phyloP scores from a whole-genome alignment of 2,113 vertebrate species.

The Entelurus aequoreus region DNA sequence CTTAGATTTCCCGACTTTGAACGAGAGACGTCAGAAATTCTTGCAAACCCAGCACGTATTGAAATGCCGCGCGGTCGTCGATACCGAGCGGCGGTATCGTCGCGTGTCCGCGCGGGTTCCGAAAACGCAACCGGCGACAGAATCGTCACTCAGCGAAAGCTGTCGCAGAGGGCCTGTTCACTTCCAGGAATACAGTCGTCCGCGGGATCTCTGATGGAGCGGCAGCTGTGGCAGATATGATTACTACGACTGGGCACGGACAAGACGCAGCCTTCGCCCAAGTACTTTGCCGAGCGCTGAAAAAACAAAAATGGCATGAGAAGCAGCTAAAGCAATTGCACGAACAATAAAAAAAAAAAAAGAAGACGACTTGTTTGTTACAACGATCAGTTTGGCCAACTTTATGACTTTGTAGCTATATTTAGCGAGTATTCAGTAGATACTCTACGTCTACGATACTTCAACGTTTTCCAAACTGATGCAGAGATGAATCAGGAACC shows the following conservation, averaged over 20 bases:
- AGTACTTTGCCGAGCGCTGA: background rate
- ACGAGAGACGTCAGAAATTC: background rate
- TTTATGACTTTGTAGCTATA: too few species aligned
- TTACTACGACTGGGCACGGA: constrained; percentile 79
- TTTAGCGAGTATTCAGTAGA: too few species aligned
- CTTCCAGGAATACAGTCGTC: constrained; percentile 56
- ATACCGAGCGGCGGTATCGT: background rate
- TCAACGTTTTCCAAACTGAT: too few species aligned
- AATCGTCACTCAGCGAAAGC: constrained; percentile 45
- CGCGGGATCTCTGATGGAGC: constrained; percentile 52
- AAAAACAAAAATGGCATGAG: background rate
- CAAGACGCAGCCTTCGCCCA: constrained; percentile 62
- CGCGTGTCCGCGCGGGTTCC: background rate
- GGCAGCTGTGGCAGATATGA: constrained; percentile 81
- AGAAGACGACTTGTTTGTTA: too few species aligned
- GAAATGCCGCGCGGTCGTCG: background rate
- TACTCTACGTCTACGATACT: too few species aligned
- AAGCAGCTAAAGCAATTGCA: background rate
- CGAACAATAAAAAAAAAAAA: too few species aligned
- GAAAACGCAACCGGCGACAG: constrained; percentile 9
- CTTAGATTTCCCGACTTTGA: constrained; percentile 28
- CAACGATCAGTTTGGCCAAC: too few species aligned
- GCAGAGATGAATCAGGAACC: too few species aligned
- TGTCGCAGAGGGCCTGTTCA: constrained; percentile 26
- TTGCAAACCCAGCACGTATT: background rate